Base-by-base conservation (phyloP, 1,140 invertebrate genomes). In the Diploscapter pachys region DNA sequence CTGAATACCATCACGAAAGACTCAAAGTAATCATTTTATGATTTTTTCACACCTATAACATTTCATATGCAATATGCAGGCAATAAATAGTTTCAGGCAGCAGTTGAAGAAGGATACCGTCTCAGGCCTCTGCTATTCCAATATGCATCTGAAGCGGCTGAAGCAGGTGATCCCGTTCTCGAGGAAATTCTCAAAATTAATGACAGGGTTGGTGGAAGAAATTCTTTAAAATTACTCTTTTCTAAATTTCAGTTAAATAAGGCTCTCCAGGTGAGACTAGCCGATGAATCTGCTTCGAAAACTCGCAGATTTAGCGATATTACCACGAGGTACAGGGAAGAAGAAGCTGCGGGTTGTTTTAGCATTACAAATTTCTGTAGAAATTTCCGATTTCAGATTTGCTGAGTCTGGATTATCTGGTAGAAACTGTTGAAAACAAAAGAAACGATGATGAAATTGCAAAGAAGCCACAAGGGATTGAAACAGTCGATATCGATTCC, bases 91-190 rank as follows among this genome's bases (percentile, higher is more conserved):
- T 59, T 59, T 11, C 51, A 68, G 66, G 57, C 53, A 54, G 2
- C 56, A 9, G 53, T 68, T 48, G 71, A 72, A 13, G n/a, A 62
- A 31, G 50, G 63, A 5, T 51, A 67, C 61, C n/a, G 5, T 9
- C 9, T 66, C 5, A 71, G 71, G 51, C 11, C 71, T 72, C 31
- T n/a, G 49, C 13, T 72, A 2, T 63, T 64, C 51, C 66, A n/a
- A 55, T 68, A 72, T 51, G 71, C 57, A 9, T 13, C 51, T 11
- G 71, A 72, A 62, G 71, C 71, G 5, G 71, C 71, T 9, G 71
- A 72, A 31, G 9, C 4, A n/a, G 3, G 65, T 49, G 71, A 72
- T 48, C 50, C 63, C 11, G 8, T 48, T 68, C 57, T 72, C n/a
- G 71, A 31, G 5, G 71, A 72, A 4, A 72, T 72, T n/a, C 53